Percentiles rank a stretch among this genome's conserved stretches.
Conservation (phyloP, 2,888 invertebrate species). For the Leptura quadrifasciata region DNA sequence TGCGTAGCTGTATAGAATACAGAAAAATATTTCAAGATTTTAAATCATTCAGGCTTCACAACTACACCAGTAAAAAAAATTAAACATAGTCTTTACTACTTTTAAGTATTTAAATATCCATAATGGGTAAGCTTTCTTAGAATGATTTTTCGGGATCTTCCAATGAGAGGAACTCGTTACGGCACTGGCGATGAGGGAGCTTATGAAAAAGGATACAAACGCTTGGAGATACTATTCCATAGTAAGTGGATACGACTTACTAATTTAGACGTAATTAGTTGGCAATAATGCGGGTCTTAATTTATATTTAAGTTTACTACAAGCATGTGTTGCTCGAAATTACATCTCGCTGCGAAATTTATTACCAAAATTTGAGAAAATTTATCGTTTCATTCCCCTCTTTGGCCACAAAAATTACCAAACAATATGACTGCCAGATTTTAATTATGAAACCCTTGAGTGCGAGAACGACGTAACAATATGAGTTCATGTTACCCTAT, state of each 20-base stretch:
- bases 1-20: no score
- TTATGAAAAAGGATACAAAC: conserved; percentile 5
- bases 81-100: no score
- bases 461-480: background rate
- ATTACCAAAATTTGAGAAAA: conserved; percentile 38
- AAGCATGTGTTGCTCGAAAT: conserved; percentile 43
- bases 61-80: no score
- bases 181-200: background rate
- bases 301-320: conserved; percentile 56
- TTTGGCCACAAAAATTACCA: conserved; percentile 32
- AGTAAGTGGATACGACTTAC: conserved; percentile 52
- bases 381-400: conserved; percentile 40
- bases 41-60: no score
- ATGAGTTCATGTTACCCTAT: no score
- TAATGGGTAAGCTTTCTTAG: no score
- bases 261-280: conserved; percentile 64
- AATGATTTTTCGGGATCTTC: no score
- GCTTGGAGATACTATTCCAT: conserved; percentile 15
- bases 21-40: no score
- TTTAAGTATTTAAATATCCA: no score
- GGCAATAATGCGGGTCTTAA: conserved; percentile 63
- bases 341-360: conserved; percentile 42
- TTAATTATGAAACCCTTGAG: conserved; percentile 23
- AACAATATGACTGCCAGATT: conserved; percentile 30
- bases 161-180: background rate